Conservation (phyloP, 2,113 vertebrate species). For the Pseudopipra pipra region DNA sequence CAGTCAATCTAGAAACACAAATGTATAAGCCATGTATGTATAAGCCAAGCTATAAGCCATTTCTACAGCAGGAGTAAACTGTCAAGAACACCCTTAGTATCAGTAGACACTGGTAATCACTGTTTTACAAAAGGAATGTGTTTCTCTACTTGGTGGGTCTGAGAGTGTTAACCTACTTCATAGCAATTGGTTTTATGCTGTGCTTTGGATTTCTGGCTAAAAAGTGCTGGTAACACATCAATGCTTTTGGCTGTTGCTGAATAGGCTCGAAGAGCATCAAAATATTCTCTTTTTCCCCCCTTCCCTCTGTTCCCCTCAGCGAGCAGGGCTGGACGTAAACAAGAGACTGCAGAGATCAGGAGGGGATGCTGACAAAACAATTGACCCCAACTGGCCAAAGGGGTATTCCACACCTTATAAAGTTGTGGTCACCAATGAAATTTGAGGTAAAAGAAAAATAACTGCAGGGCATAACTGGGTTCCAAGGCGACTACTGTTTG, state of each 20-base stretch:
- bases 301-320: rapidly evolving
- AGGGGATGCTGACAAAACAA: not conserved
- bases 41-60: not conserved
- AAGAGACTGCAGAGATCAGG: not conserved
- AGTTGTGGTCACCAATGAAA: not conserved
- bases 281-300: not conserved
- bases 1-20: not conserved
- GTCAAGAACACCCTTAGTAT: not conserved
- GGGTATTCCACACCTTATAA: not conserved
- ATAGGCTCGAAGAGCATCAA: not conserved
- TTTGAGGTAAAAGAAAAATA: not conserved
- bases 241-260: not conserved
- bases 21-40: not conserved
- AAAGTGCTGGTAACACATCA: not conserved
- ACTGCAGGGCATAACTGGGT: not conserved
- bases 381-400: not conserved
- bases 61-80: not conserved
- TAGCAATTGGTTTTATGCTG: not conserved
- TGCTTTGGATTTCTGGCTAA: not conserved
- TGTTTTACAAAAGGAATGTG: not conserved
- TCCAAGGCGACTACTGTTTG: not conserved
- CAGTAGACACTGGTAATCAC: not conserved
- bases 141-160: not conserved
- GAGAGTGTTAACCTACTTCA: not conserved
- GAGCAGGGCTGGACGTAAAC: not conserved